These are phyloP conservation scores for Linnaemya tessellans DNA, from an alignment of 2,888 invertebrate species.

Conservation along the genomic window DNA sequence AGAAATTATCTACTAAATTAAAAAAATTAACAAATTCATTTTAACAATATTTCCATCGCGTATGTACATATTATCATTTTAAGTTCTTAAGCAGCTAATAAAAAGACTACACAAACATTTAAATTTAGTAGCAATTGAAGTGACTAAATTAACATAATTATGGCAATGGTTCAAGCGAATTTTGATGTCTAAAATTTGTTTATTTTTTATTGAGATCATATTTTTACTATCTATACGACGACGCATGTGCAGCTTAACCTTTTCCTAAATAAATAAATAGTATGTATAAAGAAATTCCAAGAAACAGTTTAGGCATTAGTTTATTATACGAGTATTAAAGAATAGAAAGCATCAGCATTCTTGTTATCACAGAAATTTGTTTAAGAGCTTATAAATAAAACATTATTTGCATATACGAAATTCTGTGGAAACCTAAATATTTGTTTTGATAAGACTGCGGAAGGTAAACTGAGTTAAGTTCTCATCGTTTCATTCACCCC, in stretches of 20 bases:
- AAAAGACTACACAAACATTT: not conserved
- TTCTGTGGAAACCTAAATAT: not conserved
- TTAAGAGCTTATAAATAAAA: not conserved
- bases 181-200: too few species aligned
- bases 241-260: not conserved
- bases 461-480: not conserved
- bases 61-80: too few species aligned
- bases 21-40: too few species aligned
- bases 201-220: not conserved
- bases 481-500: not conserved
- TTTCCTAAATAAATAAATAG: not conserved
- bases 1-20: too few species aligned
- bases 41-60: too few species aligned
- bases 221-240: not conserved
- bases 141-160: not conserved
- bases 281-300: constrained; percentile 20
- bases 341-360: constrained; percentile 11
- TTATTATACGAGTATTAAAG: too few species aligned
- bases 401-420: not conserved
- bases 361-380: constrained; percentile 6
- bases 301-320: constrained; percentile 7
- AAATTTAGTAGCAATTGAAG: not conserved
- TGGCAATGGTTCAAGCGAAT: not conserved
- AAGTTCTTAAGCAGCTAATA: too few species aligned
- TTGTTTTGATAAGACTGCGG: constrained; percentile 22